Evolutionary conservation across 2,113 vertebrate species (phyloP).

Genomic region (Osmerus mordax): DNA sequence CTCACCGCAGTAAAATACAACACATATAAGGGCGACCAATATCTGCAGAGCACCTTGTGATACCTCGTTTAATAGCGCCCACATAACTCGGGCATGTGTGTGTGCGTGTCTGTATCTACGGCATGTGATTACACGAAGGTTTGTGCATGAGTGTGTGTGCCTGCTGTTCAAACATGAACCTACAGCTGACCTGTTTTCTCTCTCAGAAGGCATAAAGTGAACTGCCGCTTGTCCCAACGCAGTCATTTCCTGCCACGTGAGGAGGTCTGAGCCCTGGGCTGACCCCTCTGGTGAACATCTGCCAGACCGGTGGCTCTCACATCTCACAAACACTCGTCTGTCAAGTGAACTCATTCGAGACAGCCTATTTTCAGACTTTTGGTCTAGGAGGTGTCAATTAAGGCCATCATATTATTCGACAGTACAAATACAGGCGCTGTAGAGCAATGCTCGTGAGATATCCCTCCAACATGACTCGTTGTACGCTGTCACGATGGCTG

Average conservation of each 20-base stretch:
- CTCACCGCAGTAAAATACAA: too few relatives aligned
- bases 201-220: constrained; percentile 30
- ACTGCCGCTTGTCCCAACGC: constrained; percentile 33
- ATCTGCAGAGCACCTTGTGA: background rate
- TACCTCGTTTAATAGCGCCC: background rate
- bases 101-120: background rate
- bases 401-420: too few relatives aligned
- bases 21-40: too few relatives aligned
- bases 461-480: too few relatives aligned
- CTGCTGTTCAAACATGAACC: constrained; percentile 42
- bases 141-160: background rate
- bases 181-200: constrained; percentile 57
- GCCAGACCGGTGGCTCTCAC: constrained; percentile 8
- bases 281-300: constrained; percentile 35
- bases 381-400: too few relatives aligned
- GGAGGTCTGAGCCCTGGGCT: background rate
- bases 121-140: background rate
- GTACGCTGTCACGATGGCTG: too few relatives aligned
- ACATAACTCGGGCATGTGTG: background rate
- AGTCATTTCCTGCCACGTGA: constrained; percentile 32
- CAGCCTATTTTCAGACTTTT: too few relatives aligned
- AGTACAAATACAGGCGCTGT: too few relatives aligned
- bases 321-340: background rate
- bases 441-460: too few relatives aligned
- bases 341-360: background rate